Evolutionary conservation across 2,797 vertebrate species (phyloP), one percentile per base, ranked within the genome.

Genomic region (Liparis tanakae): DNA sequence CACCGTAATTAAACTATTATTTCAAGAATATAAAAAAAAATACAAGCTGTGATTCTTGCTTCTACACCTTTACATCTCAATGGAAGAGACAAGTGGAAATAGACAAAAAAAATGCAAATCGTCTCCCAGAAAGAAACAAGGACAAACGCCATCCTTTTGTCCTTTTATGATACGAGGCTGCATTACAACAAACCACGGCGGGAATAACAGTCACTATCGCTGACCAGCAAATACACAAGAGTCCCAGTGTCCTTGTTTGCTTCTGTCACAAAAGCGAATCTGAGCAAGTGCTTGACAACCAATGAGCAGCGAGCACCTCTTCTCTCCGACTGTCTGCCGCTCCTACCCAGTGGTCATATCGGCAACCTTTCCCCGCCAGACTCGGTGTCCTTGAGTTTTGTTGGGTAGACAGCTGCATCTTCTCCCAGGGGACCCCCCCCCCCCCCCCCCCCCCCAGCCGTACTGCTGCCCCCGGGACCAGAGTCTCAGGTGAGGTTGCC

Each of bases 311-410:
- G 68, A 73, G 55, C 41, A 36, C 59, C 58, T 56, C 46, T 67
- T 72, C 30, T 78, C 36, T 80, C 70, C 62, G 55, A 55, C 61
- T 34, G 13, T 59, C 67, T 73, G 63, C 72, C 5, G 15, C 54
- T 74, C 57, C 48, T 67, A 54, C 34, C 22, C 79, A 56, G 46
- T 67, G 61, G 74, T 78, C 79, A 67, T 60, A 82, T 67, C 41
- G 25, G 61, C 69, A 75, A 74, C 81, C 75, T 85, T 65, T 82
- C 67, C 48, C 4, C 14, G 2, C 48, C 34, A 37, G 36, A 34
- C 44, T 51, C 43, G 2, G 17, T 76, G 85, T 72, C 88, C 86
- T 89, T 87, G 79, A 67, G 34, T 76, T 82, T 71, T 79, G 58
- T 77, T 79, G 76, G 54, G 39, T 66, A 61, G 48, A 3, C 48